These are phyloP conservation scores for Nerophis lumbriciformis DNA, from an alignment of 2,113 vertebrate species.

Conservation along the genomic window DNA sequence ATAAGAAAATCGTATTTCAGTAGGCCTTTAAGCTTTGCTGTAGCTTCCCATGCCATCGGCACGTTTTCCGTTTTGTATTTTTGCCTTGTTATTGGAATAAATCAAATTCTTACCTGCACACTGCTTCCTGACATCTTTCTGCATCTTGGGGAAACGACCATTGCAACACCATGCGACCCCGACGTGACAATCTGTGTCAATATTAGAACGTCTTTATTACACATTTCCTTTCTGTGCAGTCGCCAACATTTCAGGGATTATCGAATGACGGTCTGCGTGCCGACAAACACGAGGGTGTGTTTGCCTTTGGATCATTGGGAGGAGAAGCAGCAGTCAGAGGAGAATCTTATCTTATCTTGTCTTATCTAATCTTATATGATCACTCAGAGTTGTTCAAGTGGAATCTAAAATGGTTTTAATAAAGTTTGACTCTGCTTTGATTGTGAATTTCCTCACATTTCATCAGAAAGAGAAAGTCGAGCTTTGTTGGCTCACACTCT, in stretches of 20 bases:
- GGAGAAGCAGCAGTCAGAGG: conserved; percentile 47
- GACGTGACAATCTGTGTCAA: conserved; percentile 59
- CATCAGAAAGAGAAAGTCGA: conserved; percentile 61
- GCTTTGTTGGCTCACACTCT: too few species aligned
- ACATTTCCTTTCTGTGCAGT: conserved; percentile 58
- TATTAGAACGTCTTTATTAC: conserved; percentile 65
- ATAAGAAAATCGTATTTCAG: too few species aligned
- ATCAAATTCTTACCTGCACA: too few species aligned
- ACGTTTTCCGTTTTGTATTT: too few species aligned
- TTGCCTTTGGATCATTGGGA: conserved; percentile 64
- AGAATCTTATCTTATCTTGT: conserved; percentile 26
- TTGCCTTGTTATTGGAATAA: too few species aligned
- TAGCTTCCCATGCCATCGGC: too few species aligned
- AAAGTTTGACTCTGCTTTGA: conserved; percentile 51
- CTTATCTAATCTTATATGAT: conserved; percentile 5
- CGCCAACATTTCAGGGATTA: conserved; percentile 64
- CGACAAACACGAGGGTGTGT: conserved; percentile 62
- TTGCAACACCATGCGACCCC: conserved; percentile 27
- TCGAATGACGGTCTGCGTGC: conserved; percentile 62
- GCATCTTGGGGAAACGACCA: too few species aligned
- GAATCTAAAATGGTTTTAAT: conserved; percentile 4
- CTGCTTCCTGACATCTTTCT: too few species aligned
- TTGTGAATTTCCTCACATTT: conserved; percentile 67
- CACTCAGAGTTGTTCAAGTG: conserved; percentile 59
- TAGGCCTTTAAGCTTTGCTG: too few species aligned